Percentiles rank a stretch among this genome's conserved stretches.
phyloP scores from a whole-genome alignment of 2,797 vertebrate species.

The Prunella strophiata region DNA sequence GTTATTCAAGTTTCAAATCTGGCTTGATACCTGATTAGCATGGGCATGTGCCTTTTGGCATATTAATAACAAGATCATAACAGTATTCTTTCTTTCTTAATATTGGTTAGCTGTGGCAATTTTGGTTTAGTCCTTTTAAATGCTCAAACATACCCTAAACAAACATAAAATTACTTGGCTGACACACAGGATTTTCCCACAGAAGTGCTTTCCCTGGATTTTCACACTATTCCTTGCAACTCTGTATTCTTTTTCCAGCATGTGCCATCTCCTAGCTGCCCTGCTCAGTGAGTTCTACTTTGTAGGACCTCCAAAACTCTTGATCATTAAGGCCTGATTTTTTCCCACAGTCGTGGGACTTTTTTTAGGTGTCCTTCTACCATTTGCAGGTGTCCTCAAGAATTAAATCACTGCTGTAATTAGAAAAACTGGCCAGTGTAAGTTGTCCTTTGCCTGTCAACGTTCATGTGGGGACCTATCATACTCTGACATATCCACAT shows the following conservation, averaged over 20 bases:
- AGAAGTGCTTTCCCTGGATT: not conserved
- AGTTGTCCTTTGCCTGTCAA: not conserved
- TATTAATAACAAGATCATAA: not conserved
- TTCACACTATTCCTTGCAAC: not conserved
- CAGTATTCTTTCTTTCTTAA: not conserved
- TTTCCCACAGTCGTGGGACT: not conserved
- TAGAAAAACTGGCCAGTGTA: not conserved
- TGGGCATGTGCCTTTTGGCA: not conserved
- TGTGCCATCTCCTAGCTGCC: not conserved
- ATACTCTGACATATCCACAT: not conserved
- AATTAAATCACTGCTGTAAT: not conserved
- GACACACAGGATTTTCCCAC: not conserved
- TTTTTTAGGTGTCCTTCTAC: not conserved
- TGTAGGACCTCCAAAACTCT: not conserved
- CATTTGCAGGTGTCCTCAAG: not conserved
- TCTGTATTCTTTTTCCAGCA: not conserved
- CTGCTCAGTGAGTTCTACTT: not conserved
- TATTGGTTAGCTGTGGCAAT: not conserved
- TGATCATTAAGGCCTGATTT: not conserved
- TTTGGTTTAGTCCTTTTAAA: not conserved
- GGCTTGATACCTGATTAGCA: not conserved
- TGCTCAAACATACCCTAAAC: not conserved
- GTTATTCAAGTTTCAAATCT: not conserved
- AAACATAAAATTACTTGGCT: not conserved
- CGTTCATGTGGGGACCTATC: not conserved